These are phyloP conservation scores for Microplitis deprimator DNA, from an alignment of 2,888 invertebrate species.

Conservation along the genomic window DNA sequence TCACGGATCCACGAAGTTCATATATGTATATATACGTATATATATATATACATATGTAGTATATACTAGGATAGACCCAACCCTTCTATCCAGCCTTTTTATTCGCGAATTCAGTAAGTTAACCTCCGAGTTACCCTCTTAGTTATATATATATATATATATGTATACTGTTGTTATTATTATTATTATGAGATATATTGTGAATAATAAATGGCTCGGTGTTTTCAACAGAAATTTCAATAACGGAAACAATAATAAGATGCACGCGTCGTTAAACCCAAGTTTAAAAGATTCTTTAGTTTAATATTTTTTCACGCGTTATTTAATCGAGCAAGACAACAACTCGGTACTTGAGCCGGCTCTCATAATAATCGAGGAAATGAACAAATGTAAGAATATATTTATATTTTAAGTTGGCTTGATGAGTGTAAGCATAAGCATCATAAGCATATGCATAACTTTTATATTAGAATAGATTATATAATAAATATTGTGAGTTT, in stretches of 20 bases:
- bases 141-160: background rate
- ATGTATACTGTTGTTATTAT: background rate
- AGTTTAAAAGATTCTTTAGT: slow-evolving; percentile 24
- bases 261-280: slow-evolving; percentile 47
- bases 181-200: slow-evolving; percentile 8
- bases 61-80: background rate
- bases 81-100: no score
- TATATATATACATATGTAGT: background rate
- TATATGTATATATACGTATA: slow-evolving; percentile 13
- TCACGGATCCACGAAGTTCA: slow-evolving; percentile 30
- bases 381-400: slow-evolving; percentile 22
- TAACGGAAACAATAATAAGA: slow-evolving; percentile 33
- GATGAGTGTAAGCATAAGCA: background rate
- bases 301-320: slow-evolving; percentile 42
- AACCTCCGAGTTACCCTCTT: no score
- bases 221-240: slow-evolving; percentile 25
- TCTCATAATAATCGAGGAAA: slow-evolving; percentile 30
- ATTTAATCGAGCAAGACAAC: slow-evolving; percentile 31
- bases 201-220: background rate
- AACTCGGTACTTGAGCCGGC: background rate
- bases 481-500: background rate
- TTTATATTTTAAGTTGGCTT: background rate
- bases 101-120: no score
- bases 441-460: background rate
- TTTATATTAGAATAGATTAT: background rate